phyloP scores from a whole-genome alignment of 2,888 invertebrate genomes.

The Eupithecia centaureata region DNA sequence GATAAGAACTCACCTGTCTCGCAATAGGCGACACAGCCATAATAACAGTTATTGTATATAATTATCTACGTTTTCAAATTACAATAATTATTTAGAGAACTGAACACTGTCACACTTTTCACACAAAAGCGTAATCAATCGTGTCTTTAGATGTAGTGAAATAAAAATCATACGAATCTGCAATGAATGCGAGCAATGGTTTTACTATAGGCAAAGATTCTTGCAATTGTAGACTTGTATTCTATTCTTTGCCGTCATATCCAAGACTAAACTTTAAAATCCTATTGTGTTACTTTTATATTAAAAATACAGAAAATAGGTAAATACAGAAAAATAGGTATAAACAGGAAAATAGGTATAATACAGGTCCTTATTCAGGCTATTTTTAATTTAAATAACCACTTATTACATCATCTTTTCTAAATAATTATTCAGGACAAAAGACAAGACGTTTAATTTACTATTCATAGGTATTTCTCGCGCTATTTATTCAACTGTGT shows the following conservation, averaged over 20 bases:
- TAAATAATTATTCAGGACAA: no score
- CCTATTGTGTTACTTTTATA: not conserved
- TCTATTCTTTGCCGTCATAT: not conserved
- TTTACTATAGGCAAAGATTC: not conserved
- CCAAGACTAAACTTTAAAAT: not conserved
- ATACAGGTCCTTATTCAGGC: not conserved
- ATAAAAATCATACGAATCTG: not conserved
- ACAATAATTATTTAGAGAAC: not conserved
- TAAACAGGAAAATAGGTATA: no score
- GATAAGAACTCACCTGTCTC: slow-evolving; percentile 22
- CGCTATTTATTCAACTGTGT: not conserved
- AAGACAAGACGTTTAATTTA: not conserved
- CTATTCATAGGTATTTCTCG: not conserved
- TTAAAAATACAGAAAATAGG: not conserved
- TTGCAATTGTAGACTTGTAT: not conserved
- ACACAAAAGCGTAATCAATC: not conserved
- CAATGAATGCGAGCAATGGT: not conserved
- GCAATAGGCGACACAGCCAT: slow-evolving; percentile 18
- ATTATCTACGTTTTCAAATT: not conserved
- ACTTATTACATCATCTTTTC: not conserved
- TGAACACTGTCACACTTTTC: not conserved
- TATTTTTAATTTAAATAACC: not conserved
- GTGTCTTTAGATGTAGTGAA: no score
- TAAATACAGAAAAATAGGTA: no score
- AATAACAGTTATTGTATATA: not conserved